Conservation (phyloP, 2,797 vertebrate genomes). For the Cuculus canorus region DNA sequence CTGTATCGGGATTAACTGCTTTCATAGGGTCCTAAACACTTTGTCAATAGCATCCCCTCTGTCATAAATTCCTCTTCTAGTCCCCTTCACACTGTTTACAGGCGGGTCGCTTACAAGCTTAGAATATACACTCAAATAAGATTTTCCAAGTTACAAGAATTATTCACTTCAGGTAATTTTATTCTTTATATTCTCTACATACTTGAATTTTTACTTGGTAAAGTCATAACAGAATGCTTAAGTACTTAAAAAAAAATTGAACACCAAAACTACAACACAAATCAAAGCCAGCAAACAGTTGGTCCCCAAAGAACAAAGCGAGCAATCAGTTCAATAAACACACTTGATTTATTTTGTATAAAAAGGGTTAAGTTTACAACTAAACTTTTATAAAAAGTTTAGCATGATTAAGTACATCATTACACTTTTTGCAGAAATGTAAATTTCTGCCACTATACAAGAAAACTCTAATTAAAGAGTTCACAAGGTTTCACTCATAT, state of each 20-base stretch:
- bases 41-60: background rate
- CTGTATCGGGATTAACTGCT: background rate
- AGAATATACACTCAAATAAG: slow-evolving; percentile 23
- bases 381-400: slow-evolving; percentile 99
- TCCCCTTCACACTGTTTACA: background rate
- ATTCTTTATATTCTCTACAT: slow-evolving; percentile 73
- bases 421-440: slow-evolving; percentile 94
- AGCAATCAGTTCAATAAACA: slow-evolving; percentile 85
- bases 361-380: slow-evolving; percentile 98
- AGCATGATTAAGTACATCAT: slow-evolving; percentile 99
- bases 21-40: slow-evolving; percentile 1
- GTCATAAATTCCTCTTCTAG: background rate
- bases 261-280: background rate
- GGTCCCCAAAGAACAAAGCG: slow-evolving; percentile 77
- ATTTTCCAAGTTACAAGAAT: slow-evolving; percentile 48
- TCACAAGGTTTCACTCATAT: slow-evolving; percentile 89
- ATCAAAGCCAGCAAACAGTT: slow-evolving; percentile 42
- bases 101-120: background rate
- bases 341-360: slow-evolving; percentile 99
- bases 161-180: slow-evolving; percentile 69
- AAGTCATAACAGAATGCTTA: slow-evolving; percentile 58
- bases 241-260: slow-evolving; percentile 5
- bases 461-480: slow-evolving; percentile 86
- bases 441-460: slow-evolving; percentile 97
- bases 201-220: slow-evolving; percentile 55